phyloP scores from a whole-genome alignment of 2,888 invertebrate species.

The Cephus pygmeus region DNA sequence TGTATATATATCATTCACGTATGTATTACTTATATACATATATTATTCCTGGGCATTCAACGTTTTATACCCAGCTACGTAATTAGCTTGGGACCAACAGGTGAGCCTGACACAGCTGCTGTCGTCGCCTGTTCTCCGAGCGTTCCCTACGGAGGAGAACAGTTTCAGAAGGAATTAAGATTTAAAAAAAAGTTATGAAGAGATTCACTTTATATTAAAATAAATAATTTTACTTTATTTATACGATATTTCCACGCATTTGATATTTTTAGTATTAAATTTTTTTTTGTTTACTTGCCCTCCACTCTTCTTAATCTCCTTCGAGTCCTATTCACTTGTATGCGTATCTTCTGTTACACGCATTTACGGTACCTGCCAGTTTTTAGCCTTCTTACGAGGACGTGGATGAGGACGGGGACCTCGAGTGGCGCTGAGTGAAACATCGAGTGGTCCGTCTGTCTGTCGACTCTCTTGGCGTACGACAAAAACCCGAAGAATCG shows the following conservation, averaged over 20 bases:
- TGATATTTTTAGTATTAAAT: background rate
- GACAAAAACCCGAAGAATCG: slow-evolving; percentile 48
- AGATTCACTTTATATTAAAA: background rate
- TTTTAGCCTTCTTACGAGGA: background rate
- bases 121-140: slow-evolving; percentile 6
- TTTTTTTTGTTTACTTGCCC: background rate
- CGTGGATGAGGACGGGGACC: slow-evolving; percentile 10
- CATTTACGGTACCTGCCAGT: background rate
- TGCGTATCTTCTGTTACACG: background rate
- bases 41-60: slow-evolving; percentile 22
- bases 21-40: slow-evolving; percentile 17
- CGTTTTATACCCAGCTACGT: slow-evolving; percentile 47
- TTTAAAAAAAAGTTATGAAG: background rate
- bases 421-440: slow-evolving; percentile 47
- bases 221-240: background rate
- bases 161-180: background rate
- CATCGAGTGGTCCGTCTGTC: slow-evolving; percentile 39
- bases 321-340: background rate
- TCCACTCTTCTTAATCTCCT: background rate
- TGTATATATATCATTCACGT: background rate
- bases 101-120: slow-evolving; percentile 55
- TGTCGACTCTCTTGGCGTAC: slow-evolving; percentile 31
- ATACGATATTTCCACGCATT: background rate
- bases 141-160: background rate
- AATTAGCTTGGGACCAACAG: slow-evolving; percentile 59